Evolutionary conservation across 2,888 invertebrate species (phyloP).

Genomic region (Lycophotia porphyrea): DNA sequence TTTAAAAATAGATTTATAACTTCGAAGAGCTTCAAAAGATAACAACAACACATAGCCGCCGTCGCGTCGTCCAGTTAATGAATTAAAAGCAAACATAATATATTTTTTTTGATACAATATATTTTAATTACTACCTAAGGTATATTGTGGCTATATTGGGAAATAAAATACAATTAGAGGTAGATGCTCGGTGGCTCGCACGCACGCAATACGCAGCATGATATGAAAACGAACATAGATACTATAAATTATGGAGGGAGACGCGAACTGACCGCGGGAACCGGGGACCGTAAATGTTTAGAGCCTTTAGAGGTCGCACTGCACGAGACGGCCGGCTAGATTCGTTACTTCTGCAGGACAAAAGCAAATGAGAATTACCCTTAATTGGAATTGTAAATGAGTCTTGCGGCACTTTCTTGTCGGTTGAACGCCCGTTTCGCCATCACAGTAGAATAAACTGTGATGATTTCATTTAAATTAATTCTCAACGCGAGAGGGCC

Average conservation of each 20-base stretch:
- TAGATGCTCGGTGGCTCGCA: constrained; percentile 22
- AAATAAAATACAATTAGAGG: constrained; percentile 50
- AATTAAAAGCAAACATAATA: constrained; percentile 19
- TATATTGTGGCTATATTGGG: constrained; percentile 19
- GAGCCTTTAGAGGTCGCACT: constrained; percentile 61
- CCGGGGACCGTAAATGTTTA: constrained; percentile 68
- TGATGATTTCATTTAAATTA: constrained; percentile 89
- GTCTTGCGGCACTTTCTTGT: constrained; percentile 87
- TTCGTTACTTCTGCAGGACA: constrained; percentile 85
- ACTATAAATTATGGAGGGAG: constrained; percentile 41
- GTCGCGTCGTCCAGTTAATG: neutral
- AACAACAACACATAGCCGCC: neutral
- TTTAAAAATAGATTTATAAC: constrained; percentile 53
- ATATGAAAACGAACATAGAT: constrained; percentile 36
- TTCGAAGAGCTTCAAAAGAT: constrained; percentile 19
- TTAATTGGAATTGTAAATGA: constrained; percentile 90
- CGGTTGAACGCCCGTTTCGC: constrained; percentile 84
- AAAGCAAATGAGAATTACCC: constrained; percentile 89
- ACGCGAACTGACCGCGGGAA: constrained; percentile 60
- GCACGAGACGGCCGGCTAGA: constrained; percentile 74
- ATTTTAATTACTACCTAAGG: constrained; percentile 32
- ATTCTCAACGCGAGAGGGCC: constrained; percentile 79
- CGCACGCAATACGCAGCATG: constrained; percentile 37
- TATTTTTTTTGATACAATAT: constrained; percentile 6
- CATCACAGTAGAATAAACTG: constrained; percentile 88